These are phyloP conservation scores for Nasonia longicornis DNA, from an alignment of 1,140 invertebrate genomes.

Conservation along the genomic window DNA sequence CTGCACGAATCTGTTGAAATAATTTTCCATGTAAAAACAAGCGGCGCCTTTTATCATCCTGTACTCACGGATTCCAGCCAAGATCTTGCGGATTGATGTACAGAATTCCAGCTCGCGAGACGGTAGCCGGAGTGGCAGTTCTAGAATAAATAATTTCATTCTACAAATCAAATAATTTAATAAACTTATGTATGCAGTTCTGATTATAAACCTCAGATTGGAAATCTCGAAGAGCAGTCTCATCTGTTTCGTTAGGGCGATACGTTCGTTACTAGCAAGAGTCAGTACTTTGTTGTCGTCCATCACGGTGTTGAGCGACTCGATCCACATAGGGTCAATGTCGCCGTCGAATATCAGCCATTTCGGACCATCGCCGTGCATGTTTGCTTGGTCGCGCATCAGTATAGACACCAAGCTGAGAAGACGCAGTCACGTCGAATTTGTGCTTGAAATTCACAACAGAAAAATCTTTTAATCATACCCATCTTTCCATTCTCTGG, in stretches of 20 bases:
- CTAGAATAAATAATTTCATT: constrained; percentile 59
- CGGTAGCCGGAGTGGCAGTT: constrained; percentile 95
- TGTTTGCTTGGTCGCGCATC: constrained; percentile 93
- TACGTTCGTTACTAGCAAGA: constrained; percentile 94
- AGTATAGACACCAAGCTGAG: constrained; percentile 87
- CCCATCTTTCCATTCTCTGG: constrained; percentile 97
- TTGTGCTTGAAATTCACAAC: neutral
- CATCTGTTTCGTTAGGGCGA: constrained; percentile 91
- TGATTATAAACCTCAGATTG: constrained; percentile 73
- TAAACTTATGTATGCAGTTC: neutral
- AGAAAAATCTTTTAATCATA: constrained; percentile 39
- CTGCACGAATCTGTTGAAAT: constrained; percentile 76
- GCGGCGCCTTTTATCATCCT: neutral
- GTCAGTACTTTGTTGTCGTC: constrained; percentile 94
- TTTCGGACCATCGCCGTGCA: constrained; percentile 87
- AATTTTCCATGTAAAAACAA: neutral
- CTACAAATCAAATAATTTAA: neutral
- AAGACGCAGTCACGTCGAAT: neutral
- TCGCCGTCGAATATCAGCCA: constrained; percentile 98
- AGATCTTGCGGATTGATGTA: constrained; percentile 94
- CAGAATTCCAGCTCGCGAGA: constrained; percentile 91
- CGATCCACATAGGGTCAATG: constrained; percentile 99
- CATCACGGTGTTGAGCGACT: constrained; percentile 94
- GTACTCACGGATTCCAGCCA: constrained; percentile 94
- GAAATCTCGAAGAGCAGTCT: constrained; percentile 94